Base-by-base conservation (phyloP, 1,140 invertebrate species). In the Hestina assimilis region DNA sequence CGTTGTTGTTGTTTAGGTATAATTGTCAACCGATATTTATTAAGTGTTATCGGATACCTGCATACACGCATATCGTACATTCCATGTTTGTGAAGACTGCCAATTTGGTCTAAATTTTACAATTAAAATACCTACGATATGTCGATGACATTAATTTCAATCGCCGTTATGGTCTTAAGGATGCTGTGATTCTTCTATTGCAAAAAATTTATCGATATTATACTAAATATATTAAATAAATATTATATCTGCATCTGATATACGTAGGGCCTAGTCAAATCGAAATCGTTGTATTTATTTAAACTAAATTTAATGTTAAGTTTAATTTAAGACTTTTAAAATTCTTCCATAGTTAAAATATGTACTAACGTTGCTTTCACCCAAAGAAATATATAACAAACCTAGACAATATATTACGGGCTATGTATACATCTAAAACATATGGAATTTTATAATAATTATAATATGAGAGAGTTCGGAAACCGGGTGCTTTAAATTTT, bases 91-190 rank as follows among this genome's bases (percentile, higher is more conserved):
- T 84, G 71, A 88, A 86, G 85, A 88, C 85, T 88, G 85, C 83
- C 83, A 86, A 86, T 84, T 86, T 88, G 85, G 85, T 88, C 85
- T 88, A 85, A 88, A 88, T 87, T 88, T 81, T 88, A 86, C 77
- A 88, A 82, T 83, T 79, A 81, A 81, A 83, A 70, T 80, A 80
- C 66, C 71, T 83, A 83, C 82, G 82, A 83, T 87, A 84, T 77
- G 79, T 85, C 82, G 76, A 79, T 76, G 72, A 84, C 69, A 76
- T 84, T 85, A 72, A 83, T 87, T 85, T 83, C 75, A 79, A 83
- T 82, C 76, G 81, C 79, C 81, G 72, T 82, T 83, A 87, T 76
- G 82, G 80, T 85, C 82, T 82, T 87, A 84, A 87, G 79, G 73
- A 87, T 86, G 84, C 84, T 87, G 84, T 87, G 84, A 87, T 87